Percentiles rank a stretch among this genome's conserved stretches.
phyloP scores from a whole-genome alignment of 2,888 invertebrate species.

The Myopa testacea region DNA sequence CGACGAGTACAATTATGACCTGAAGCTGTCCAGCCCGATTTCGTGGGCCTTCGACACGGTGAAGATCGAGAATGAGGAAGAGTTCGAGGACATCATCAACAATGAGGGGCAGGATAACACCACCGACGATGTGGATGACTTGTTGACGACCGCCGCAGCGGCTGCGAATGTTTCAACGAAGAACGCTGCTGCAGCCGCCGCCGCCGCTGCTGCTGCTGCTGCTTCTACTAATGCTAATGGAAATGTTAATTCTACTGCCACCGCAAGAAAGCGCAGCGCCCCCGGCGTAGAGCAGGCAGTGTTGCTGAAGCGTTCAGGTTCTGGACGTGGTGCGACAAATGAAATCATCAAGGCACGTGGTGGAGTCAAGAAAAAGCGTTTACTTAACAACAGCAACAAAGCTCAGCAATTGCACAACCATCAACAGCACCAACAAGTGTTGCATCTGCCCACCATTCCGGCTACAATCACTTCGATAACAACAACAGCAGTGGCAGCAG shows the following conservation, averaged over 20 bases:
- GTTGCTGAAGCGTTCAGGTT: neutral
- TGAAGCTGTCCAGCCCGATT: constrained; percentile 67
- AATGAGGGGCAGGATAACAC: constrained; percentile 58
- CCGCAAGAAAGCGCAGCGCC: constrained; percentile 39
- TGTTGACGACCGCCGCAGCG: constrained; percentile 59
- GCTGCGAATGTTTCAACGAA: constrained; percentile 59
- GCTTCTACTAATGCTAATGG: neutral
- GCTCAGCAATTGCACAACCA: constrained; percentile 45
- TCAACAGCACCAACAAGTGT: constrained; percentile 56
- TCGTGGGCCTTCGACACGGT: constrained; percentile 68
- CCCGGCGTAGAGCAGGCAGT: constrained; percentile 32
- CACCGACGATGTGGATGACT: constrained; percentile 62
- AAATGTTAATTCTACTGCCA: too few species aligned
- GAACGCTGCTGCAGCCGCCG: constrained; percentile 51
- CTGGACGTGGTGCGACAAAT: neutral
- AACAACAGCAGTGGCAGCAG: constrained; percentile 34
- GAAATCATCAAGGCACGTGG: constrained; percentile 44
- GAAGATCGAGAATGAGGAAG: constrained; percentile 65
- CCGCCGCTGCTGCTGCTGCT: constrained; percentile 24
- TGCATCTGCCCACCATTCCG: constrained; percentile 61
- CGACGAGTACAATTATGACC: constrained; percentile 63
- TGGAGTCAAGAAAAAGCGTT: constrained; percentile 34
- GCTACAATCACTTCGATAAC: constrained; percentile 61
- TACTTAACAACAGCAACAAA: constrained; percentile 39
- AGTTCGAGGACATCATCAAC: constrained; percentile 60